Base-by-base conservation (phyloP, 2,113 vertebrate genomes). In the Zosterops pallidus region DNA sequence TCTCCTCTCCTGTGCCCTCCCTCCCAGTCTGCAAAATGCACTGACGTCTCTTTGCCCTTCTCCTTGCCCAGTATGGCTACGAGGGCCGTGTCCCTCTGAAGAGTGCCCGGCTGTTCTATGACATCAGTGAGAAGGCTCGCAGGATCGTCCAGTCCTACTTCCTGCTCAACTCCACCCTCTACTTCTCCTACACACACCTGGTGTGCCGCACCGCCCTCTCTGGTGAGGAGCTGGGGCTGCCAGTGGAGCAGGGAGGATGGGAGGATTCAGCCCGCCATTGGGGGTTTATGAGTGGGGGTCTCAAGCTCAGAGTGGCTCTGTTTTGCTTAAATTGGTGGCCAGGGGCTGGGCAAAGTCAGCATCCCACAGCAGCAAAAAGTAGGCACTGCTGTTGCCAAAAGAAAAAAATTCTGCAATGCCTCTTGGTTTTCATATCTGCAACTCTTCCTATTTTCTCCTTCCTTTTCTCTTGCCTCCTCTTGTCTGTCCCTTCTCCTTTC, bases 171-270 rank as follows among this genome's bases (percentile, higher is more conserved):
- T 98, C 99, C 92, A 99, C 99, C 0, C 97, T 99, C 62, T 99
- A 99, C 95, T 99, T 99, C 98, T 99, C 99, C 96, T 99, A 99
- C 96, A 99, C 99, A 3, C 99, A 99, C 97, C 97, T 99, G 71
- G 99, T 99, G 94, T 99, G 99, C 92, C 98, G 99, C 90, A 99
- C 99, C 0, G 99, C 99, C 26, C 98, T 99, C 46, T 97, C 98
- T 7, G 99, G 99, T 99, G 92, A 98, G 98, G 46, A 9, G 12
- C 1, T 0, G 0, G 77, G 19, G 6, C 28, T 3, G 6, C 11
- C 1, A 2, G 9, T 0, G 3, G 6, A 26, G 21, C 57, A 50
- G 64, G n/a, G 59, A n/a, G 33, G 9, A 1, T 2, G 11, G 70
- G 9, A 50, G 12, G 9, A 5, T 21, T 83, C 75, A 57, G 31